Evolutionary conservation across 2,113 vertebrate species (phyloP).

Genomic region (Pavo muticus): DNA sequence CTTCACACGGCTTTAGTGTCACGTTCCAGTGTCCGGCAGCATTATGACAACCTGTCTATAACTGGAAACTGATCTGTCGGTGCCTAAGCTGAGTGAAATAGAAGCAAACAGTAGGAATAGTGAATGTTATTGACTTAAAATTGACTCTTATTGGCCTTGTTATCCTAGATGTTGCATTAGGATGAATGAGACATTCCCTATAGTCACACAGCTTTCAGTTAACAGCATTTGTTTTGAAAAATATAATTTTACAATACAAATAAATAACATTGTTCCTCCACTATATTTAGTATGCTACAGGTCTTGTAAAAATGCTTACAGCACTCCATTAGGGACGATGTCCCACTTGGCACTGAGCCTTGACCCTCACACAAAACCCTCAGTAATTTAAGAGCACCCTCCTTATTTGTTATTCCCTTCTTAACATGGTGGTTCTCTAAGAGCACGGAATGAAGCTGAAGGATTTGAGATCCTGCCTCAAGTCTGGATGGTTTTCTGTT

Average conservation of each 20-base stretch:
- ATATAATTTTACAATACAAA: not conserved
- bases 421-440: not conserved
- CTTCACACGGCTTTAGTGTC: not conserved
- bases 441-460: not conserved
- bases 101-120: not conserved
- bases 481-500: not conserved
- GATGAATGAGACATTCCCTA: not conserved
- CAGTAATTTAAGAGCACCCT: not conserved
- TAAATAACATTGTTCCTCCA: not conserved
- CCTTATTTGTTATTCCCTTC: not conserved
- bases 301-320: not conserved
- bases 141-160: not conserved
- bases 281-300: not conserved
- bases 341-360: not conserved
- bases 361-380: not conserved
- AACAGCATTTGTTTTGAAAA: not conserved
- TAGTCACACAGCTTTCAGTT: not conserved
- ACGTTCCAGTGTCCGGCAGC: not conserved
- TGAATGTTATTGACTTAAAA: conserved; percentile 8
- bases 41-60: not conserved
- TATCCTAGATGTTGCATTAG: not conserved
- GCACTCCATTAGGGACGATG: not conserved
- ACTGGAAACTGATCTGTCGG: not conserved
- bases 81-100: not conserved
- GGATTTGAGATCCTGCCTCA: not conserved